These are phyloP conservation scores for Epistrophe eligans DNA, from an alignment of 2,888 invertebrate species.

Conservation along the genomic window DNA sequence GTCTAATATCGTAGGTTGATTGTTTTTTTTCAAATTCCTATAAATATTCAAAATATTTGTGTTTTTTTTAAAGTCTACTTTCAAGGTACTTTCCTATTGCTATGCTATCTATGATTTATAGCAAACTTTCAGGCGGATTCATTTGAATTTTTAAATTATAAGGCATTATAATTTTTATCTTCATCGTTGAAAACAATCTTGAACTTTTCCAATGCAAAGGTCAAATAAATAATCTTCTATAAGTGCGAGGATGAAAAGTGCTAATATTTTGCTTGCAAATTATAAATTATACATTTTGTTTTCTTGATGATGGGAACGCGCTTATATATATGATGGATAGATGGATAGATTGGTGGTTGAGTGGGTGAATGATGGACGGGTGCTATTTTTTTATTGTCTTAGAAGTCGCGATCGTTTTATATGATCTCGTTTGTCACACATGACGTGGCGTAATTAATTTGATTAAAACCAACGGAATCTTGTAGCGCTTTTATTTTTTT, in stretches of 20 bases:
- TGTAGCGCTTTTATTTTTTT: constrained; percentile 20
- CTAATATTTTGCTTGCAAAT: constrained; percentile 60
- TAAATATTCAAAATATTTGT: neutral
- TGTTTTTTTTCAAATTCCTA: neutral
- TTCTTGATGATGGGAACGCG: neutral
- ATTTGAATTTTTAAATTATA: constrained; percentile 15
- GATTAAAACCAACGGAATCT: constrained; percentile 53
- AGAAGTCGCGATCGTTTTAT: constrained; percentile 49
- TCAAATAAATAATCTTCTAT: constrained; percentile 70
- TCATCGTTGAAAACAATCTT: constrained; percentile 42
- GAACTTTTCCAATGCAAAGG: constrained; percentile 72
- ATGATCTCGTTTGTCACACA: constrained; percentile 67
- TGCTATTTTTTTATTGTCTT: constrained; percentile 20
- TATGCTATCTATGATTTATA: neutral
- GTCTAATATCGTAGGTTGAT: neutral
- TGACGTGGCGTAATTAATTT: constrained; percentile 62
- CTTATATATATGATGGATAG: neutral
- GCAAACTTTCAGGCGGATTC: constrained; percentile 22
- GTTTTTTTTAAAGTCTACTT: neutral
- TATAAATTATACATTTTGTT: constrained; percentile 45
- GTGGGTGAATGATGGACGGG: neutral
- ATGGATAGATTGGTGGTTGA: neutral
- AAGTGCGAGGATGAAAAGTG: constrained; percentile 64
- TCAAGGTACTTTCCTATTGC: neutral
- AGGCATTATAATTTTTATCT: neutral